These are phyloP conservation scores for silkworm (Bombyx mori) DNA, from an alignment of 1,140 invertebrate genomes.

Conservation along the genomic window DNA sequence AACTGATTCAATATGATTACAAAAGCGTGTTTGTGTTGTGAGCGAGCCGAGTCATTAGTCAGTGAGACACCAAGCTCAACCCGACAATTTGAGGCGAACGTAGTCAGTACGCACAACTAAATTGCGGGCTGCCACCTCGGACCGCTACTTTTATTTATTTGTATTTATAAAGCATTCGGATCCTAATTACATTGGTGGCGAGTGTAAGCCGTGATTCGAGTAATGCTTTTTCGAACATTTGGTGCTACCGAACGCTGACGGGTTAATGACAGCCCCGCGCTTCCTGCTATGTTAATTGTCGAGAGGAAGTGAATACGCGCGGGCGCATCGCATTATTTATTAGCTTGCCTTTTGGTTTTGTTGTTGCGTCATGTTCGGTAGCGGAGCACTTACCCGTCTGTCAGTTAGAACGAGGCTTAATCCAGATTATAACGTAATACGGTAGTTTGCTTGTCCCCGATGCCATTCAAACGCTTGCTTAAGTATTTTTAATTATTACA, in stretches of 20 bases:
- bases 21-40: conserved; percentile 29
- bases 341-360: conserved; percentile 43
- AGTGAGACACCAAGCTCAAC: conserved; percentile 40
- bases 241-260: conserved; percentile 45
- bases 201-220: conserved; percentile 50
- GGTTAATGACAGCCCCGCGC: conserved; percentile 56
- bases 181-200: conserved; percentile 57
- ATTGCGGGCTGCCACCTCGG: conserved; percentile 59
- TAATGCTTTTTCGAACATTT: conserved; percentile 58
- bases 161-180: conserved; percentile 58
- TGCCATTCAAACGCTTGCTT: conserved; percentile 53
- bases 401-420: conserved; percentile 48
- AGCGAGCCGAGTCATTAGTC: conserved; percentile 57
- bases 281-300: conserved; percentile 63
- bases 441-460: conserved; percentile 53
- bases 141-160: conserved; percentile 62
- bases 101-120: conserved; percentile 33
- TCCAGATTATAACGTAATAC: conserved; percentile 66
- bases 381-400: conserved; percentile 48
- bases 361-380: conserved; percentile 40
- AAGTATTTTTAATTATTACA: conserved; percentile 47
- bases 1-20: conserved; percentile 46
- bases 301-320: conserved; percentile 46
- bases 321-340: conserved; percentile 56
- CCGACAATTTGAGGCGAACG: conserved; percentile 49